Conservation (phyloP, 2,888 invertebrate genomes). For the Dryocosmus kuriphilus region DNA sequence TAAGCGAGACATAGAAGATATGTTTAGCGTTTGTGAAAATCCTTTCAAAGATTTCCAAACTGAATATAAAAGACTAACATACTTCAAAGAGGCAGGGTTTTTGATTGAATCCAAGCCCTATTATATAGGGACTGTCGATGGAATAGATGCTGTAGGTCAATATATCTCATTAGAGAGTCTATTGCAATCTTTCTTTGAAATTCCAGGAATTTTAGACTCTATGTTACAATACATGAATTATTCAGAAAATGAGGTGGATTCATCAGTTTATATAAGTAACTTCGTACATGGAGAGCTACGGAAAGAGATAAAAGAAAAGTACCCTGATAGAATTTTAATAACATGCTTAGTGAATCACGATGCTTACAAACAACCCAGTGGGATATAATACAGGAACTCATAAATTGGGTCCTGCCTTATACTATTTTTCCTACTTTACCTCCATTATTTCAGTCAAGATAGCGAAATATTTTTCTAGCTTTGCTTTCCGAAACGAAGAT, state of each 20-base stretch:
- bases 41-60: too few species aligned
- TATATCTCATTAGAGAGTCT: slow-evolving; percentile 5
- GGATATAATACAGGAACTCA: too few species aligned
- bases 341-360: too few species aligned
- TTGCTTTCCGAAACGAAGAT: slow-evolving; percentile 40
- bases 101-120: too few species aligned
- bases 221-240: slow-evolving; percentile 5
- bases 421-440: slow-evolving; percentile 42
- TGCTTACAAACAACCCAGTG: too few species aligned
- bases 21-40: too few species aligned
- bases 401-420: too few species aligned
- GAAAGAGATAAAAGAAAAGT: slow-evolving; percentile 35
- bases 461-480: slow-evolving; percentile 44
- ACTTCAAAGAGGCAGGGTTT: too few species aligned
- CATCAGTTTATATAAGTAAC: slow-evolving; percentile 24
- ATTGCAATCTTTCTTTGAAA: too few species aligned
- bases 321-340: slow-evolving; percentile 43
- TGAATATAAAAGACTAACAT: too few species aligned
- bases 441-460: slow-evolving; percentile 41
- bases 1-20: too few species aligned
- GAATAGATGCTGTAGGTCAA: slow-evolving; percentile 14
- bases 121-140: too few species aligned
- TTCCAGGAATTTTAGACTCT: neutral
- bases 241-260: neutral
- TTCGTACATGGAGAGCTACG: slow-evolving; percentile 43